Evolutionary conservation across 2,888 invertebrate genomes (phyloP).

Genomic region (Morpho helenor): DNA sequence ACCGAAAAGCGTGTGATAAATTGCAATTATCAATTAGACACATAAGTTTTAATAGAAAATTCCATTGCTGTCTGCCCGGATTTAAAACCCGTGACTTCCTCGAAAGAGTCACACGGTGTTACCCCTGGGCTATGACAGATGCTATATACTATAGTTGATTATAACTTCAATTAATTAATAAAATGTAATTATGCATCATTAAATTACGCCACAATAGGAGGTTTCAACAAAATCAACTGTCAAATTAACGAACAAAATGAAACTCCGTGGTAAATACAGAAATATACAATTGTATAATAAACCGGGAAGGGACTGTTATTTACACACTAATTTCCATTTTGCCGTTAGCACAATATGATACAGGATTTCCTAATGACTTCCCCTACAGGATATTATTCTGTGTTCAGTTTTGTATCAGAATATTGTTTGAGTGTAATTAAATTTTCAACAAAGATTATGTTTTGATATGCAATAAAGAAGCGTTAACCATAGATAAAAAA

Average conservation of each 20-base stretch:
- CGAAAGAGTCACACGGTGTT: too few relatives aligned
- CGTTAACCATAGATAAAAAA: too few relatives aligned
- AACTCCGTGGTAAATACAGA: slow-evolving; percentile 37
- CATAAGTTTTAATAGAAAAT: too few relatives aligned
- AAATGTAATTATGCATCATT: too few relatives aligned
- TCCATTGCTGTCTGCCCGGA: too few relatives aligned
- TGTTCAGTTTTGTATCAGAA: slow-evolving; percentile 17
- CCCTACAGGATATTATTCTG: slow-evolving; percentile 28
- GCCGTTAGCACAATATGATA: slow-evolving; percentile 44
- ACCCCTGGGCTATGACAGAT: too few relatives aligned
- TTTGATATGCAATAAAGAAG: background rate
- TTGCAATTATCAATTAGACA: too few relatives aligned
- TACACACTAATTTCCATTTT: slow-evolving; percentile 63
- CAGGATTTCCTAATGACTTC: slow-evolving; percentile 51
- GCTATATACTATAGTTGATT: too few relatives aligned
- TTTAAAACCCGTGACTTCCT: too few relatives aligned
- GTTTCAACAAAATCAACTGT: slow-evolving; percentile 1
- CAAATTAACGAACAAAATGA: background rate
- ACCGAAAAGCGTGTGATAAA: too few relatives aligned
- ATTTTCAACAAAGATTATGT: slow-evolving; percentile 7
- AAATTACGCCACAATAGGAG: too few relatives aligned
- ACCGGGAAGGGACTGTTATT: slow-evolving; percentile 36
- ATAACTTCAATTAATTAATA: too few relatives aligned
- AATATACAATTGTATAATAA: slow-evolving; percentile 38
- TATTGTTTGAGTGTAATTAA: slow-evolving; percentile 14